These are phyloP conservation scores for Squalus acanthias DNA, from an alignment of 2,797 vertebrate genomes.

Conservation along the genomic window DNA sequence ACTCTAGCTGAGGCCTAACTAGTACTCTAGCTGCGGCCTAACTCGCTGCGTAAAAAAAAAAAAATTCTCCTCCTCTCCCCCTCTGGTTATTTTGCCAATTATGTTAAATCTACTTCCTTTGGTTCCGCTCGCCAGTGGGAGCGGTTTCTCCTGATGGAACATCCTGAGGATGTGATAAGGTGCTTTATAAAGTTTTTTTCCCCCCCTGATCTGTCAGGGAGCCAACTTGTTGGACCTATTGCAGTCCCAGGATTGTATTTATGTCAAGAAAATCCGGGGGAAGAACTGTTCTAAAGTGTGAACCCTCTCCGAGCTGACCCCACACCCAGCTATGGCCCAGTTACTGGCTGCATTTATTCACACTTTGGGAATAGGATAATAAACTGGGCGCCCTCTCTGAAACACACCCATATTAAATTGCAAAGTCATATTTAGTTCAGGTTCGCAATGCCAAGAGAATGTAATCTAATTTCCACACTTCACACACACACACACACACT, in stretches of 20 bases:
- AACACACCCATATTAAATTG: not conserved
- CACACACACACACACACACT: not conserved
- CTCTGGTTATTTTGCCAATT: not conserved
- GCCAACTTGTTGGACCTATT: not conserved
- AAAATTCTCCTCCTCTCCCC: not conserved
- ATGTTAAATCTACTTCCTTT: not conserved
- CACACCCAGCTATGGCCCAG: no score
- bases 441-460: not conserved
- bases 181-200: not conserved
- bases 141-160: not conserved
- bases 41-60: not conserved
- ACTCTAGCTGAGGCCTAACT: no score
- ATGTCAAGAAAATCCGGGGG: not conserved
- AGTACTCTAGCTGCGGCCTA: no score
- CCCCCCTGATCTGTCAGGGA: not conserved
- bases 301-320: not conserved
- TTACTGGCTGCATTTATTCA: not conserved
- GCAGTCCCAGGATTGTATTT: not conserved
- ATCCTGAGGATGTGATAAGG: not conserved
- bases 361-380: not conserved
- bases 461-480: not conserved
- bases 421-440: slow-evolving; percentile 5
- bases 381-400: not conserved
- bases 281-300: not conserved
- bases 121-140: not conserved